Evolutionary conservation across 2,888 invertebrate species (phyloP).

Genomic region (Bombylius discolor): DNA sequence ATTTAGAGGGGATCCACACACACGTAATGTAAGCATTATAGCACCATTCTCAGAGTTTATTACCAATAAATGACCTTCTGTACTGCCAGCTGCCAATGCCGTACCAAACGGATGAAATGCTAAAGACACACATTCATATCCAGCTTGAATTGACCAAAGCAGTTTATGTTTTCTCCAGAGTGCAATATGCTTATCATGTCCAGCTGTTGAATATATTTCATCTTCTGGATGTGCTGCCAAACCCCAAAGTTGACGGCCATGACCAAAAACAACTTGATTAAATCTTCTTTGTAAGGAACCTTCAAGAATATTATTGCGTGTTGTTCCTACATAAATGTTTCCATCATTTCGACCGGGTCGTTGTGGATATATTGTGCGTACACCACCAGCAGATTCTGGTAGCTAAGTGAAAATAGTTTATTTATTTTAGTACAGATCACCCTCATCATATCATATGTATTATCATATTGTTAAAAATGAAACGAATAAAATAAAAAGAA

Average conservation of each 20-base stretch:
- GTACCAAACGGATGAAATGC: conserved; percentile 81
- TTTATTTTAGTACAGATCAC: not conserved
- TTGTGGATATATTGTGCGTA: conserved; percentile 79
- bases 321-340: conserved; percentile 82
- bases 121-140: conserved; percentile 78
- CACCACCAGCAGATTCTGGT: conserved; percentile 77
- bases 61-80: conserved; percentile 76
- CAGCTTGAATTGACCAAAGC: conserved; percentile 75
- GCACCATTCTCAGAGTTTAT: conserved; percentile 77
- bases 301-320: conserved; percentile 76
- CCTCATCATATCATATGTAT: not conserved
- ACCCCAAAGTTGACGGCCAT: conserved; percentile 77
- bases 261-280: conserved; percentile 77
- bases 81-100: conserved; percentile 76
- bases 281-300: conserved; percentile 82
- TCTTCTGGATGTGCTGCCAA: conserved; percentile 81
- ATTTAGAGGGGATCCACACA: conserved; percentile 76
- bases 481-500: no score
- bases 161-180: conserved; percentile 82
- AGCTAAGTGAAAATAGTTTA: conserved; percentile 41
- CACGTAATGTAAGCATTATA: conserved; percentile 70
- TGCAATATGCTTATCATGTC: conserved; percentile 80
- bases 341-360: conserved; percentile 78
- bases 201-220: conserved; percentile 83
- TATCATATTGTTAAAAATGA: not conserved